Percentiles rank a stretch among this genome's conserved stretches.
Conservation (phyloP, 1,140 invertebrate genomes). For the Heliconius eleuchia region DNA sequence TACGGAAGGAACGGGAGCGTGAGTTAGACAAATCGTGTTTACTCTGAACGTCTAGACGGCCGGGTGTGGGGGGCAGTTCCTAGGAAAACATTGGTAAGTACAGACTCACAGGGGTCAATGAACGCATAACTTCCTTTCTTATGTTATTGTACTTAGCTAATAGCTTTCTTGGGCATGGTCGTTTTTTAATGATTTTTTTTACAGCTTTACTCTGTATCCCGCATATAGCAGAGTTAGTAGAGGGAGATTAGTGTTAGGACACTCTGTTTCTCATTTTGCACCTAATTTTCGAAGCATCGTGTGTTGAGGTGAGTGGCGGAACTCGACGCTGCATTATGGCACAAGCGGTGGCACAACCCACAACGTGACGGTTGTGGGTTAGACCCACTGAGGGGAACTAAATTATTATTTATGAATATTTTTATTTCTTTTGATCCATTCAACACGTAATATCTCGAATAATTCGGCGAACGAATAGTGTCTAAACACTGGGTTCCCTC, state of each 20-base stretch:
- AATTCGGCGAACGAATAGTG: too few relatives aligned
- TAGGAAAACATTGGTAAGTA: constrained; percentile 21
- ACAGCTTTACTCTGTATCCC: not conserved
- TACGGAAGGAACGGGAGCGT: constrained; percentile 7
- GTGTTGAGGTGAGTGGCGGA: not conserved
- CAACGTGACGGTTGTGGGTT: not conserved
- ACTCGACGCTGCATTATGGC: too few relatives aligned
- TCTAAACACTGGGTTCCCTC: too few relatives aligned
- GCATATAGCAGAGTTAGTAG: too few relatives aligned
- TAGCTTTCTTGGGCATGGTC: not conserved
- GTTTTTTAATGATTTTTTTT: not conserved
- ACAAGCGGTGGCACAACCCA: too few relatives aligned
- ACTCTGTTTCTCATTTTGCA: too few relatives aligned
- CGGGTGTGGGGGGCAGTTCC: constrained; percentile 13
- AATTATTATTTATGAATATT: too few relatives aligned
- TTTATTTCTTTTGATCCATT: too few relatives aligned
- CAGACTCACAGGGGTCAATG: constrained; percentile 14
- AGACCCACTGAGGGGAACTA: not conserved
- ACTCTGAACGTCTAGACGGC: constrained; percentile 42
- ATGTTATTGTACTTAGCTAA: constrained; percentile 2
- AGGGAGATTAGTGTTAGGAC: too few relatives aligned
- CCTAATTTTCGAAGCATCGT: too few relatives aligned
- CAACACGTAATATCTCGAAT: too few relatives aligned
- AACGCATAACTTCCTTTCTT: constrained; percentile 8
- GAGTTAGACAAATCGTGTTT: constrained; percentile 46